These are phyloP conservation scores for Escarpia spicata DNA, from an alignment of 2,888 invertebrate species.

Conservation along the genomic window DNA sequence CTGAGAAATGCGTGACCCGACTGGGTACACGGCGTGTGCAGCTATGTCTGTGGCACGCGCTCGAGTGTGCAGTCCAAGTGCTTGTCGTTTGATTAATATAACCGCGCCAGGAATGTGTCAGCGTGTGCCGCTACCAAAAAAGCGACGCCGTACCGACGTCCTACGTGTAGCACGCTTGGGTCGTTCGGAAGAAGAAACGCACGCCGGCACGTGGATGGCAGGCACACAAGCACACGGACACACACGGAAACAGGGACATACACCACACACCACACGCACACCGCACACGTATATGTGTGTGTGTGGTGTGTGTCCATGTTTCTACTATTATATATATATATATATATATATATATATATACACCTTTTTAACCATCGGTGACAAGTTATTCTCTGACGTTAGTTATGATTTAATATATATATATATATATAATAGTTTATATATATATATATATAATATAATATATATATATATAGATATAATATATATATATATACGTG, in stretches of 20 bases:
- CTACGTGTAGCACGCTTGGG: not conserved
- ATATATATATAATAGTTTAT: no score
- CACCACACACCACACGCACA: no score
- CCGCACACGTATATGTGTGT: no score
- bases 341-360: no score
- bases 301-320: no score
- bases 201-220: not conserved
- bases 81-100: not conserved
- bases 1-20: not conserved
- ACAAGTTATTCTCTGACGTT: no score
- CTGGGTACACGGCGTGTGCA: not conserved
- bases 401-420: no score
- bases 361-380: no score
- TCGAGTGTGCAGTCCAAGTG: not conserved
- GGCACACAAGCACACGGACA: not conserved
- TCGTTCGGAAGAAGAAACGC: not conserved
- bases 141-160: not conserved
- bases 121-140: not conserved
- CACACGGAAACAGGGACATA: not conserved
- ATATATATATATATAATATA: no score
- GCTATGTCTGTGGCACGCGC: not conserved
- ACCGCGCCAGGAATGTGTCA: not conserved
- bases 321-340: no score
- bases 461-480: no score
- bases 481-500: no score